Evolutionary conservation across 2,113 vertebrate species (phyloP), one percentile per base, ranked within the genome.

Genomic region (Platycercus adscitus): DNA sequence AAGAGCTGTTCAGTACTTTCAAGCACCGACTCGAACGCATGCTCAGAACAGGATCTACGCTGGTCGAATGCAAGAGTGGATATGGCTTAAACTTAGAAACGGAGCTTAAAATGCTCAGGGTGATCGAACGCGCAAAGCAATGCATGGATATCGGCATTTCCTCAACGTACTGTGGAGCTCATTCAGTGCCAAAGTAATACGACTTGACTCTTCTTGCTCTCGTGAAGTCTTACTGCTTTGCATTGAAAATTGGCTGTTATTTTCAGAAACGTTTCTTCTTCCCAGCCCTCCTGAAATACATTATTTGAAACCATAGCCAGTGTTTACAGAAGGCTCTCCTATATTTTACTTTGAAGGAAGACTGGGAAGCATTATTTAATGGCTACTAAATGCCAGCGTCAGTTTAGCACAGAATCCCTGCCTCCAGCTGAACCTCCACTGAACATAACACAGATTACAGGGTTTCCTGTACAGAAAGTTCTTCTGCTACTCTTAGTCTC

Each of bases 61-160:
- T 99, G 97, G 98, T 99, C 64, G 99, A 99, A 97, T 99, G 99
- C 94, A 99, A 99, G 98, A 99, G 99, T n/a, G 99, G 99, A 9
- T 99, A 99, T 0, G 99, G 99, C 56, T 97, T 99, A 39, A 97
- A 98, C 86, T 93, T 99, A 73, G 97, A 98, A 28, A 98, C 98
- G 0, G 99, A 99, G 97, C 96, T 99, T 13, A 99, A 99, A 97
- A 99, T 99, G 99, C 98, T 99, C 91, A 95, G 98, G 16, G 99
- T 99, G 89, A 99, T 99, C 0, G 98, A 99, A 64, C 95, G 95
- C 0, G 99, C 99, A 3, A 92, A 93, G 63, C 81, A 47, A 53
- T 96, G 97, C 39, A 50, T 98, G 94, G 97, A 97, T 61, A 95
- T 99, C 19, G 96, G 98, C 95, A 98, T 99, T 96, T 99, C 99